A percentile compares a stretch with the other conserved stretches of the same genome.
phyloP scores from a whole-genome alignment of 2,888 invertebrate species.

The Myopa tessellatipennis region DNA sequence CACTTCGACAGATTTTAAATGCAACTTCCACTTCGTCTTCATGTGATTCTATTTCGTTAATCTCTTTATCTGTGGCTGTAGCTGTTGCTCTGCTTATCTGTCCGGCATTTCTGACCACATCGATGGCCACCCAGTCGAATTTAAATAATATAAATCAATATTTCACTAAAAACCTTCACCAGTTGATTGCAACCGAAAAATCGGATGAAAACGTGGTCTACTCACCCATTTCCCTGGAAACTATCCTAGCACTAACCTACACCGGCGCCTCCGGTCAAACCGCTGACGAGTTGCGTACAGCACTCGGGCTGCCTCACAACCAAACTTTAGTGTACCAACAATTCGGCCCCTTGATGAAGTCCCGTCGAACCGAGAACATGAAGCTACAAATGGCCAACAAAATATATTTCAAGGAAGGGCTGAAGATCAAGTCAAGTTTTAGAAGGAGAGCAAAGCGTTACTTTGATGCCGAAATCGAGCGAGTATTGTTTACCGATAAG shows the following conservation, averaged over 20 bases:
- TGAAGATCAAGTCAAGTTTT: slow-evolving; percentile 71
- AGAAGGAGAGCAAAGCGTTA: slow-evolving; percentile 72
- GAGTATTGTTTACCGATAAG: slow-evolving; percentile 72
- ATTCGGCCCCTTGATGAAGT: slow-evolving; percentile 39
- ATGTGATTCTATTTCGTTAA: background rate
- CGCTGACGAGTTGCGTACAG: slow-evolving; percentile 44
- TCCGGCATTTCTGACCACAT: no score
- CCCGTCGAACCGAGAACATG: slow-evolving; percentile 39
- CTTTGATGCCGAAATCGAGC: slow-evolving; percentile 75
- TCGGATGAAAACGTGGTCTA: slow-evolving; percentile 48
- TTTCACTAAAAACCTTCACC: slow-evolving; percentile 44
- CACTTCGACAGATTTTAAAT: background rate
- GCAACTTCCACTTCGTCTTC: background rate
- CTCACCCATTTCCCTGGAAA: slow-evolving; percentile 71
- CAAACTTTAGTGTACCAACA: slow-evolving; percentile 47
- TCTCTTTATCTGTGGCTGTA: background rate
- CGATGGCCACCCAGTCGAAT: background rate
- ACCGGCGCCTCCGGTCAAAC: slow-evolving; percentile 74
- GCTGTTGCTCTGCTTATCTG: no score
- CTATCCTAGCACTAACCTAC: slow-evolving; percentile 76
- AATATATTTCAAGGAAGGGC: slow-evolving; percentile 73
- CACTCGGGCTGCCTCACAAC: slow-evolving; percentile 36
- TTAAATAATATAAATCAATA: background rate
- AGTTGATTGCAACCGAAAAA: slow-evolving; percentile 41
- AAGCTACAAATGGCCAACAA: slow-evolving; percentile 75